phyloP scores from a whole-genome alignment of 2,888 invertebrate species.

The Ariolimax columbianus region DNA sequence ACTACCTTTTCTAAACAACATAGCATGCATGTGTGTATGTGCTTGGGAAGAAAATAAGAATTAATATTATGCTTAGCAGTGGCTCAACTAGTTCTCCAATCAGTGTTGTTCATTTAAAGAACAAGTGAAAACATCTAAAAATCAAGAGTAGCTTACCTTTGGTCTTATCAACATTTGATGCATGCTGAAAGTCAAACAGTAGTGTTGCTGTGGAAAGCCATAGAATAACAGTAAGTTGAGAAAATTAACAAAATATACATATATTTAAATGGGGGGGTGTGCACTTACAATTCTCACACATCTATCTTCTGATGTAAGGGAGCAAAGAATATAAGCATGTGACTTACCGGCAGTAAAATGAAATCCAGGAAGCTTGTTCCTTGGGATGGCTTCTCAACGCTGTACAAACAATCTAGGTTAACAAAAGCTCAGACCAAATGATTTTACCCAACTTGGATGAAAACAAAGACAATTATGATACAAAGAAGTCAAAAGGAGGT shows the following conservation, averaged over 20 bases:
- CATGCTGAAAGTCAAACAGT: constrained; percentile 30
- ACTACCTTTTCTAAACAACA: background rate
- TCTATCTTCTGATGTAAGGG: too few species aligned
- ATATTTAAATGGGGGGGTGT: too few species aligned
- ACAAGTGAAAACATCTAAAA: background rate
- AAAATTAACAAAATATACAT: background rate
- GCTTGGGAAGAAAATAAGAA: background rate
- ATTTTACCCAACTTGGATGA: background rate
- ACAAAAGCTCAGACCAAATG: background rate
- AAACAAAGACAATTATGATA: background rate
- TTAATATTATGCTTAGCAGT: background rate
- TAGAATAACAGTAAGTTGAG: background rate
- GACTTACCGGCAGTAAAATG: too few species aligned
- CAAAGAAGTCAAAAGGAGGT: background rate
- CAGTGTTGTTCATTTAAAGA: background rate
- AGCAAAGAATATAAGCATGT: too few species aligned
- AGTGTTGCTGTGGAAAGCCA: constrained; percentile 41
- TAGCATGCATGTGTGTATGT: background rate
- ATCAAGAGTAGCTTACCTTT: constrained; percentile 37
- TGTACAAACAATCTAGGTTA: background rate
- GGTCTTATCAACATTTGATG: constrained; percentile 27
- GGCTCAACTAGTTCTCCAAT: background rate
- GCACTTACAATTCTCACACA: too few species aligned
- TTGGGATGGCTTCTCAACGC: background rate
- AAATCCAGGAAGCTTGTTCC: background rate